Evolutionary conservation across 2,888 invertebrate species (phyloP), one percentile per base, ranked within the genome.

Genomic region (Cataglyphis rosenhaueri): DNA sequence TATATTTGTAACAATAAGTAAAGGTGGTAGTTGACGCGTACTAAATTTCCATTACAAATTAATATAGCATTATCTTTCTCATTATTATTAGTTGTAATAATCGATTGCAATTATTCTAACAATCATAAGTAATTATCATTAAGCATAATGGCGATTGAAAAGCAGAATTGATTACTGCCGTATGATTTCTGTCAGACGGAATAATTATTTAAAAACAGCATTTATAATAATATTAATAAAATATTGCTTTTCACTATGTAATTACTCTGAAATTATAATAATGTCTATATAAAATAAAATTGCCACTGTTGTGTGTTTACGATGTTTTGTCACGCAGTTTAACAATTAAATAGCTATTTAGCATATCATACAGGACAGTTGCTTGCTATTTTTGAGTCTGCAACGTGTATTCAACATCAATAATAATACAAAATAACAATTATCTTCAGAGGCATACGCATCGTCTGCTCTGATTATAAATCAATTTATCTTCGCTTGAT

Each of bases 401-500:
- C 9, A 55, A 66, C 9, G 25, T 66, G 55, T 10, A 41, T 38
- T 21, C 41, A 29, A 55, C 61, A 52, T 4, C 25, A 62, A 62
- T 52, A 70, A 78, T 78, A 62, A 82, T 55, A 25, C 62, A 78
- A 70, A 78, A 68, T 62, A 62, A 68, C 41, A 82, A 78, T 82
- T 70, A 79, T 29, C 55, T 38, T 32, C 5, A 8, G 29, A 66
- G 55, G 68, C 55, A 44, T 55, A 52, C 38, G 15, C 76, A 9
- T 52, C 48, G 48, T 71, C 29, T 52, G 21, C 21, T 71, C 86
- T 84, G 84, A 86, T 88, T 78, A 78, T 81, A 86, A 85, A 83
- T 76, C 83, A 64, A 75, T 87, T 84, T 85, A 84, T 87, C 81
- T 76, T 85, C 84, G 82, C 85, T 88, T 86, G 85, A 87, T 88